Conservation (phyloP, 2,797 vertebrate genomes). For the Vultur gryphus region DNA sequence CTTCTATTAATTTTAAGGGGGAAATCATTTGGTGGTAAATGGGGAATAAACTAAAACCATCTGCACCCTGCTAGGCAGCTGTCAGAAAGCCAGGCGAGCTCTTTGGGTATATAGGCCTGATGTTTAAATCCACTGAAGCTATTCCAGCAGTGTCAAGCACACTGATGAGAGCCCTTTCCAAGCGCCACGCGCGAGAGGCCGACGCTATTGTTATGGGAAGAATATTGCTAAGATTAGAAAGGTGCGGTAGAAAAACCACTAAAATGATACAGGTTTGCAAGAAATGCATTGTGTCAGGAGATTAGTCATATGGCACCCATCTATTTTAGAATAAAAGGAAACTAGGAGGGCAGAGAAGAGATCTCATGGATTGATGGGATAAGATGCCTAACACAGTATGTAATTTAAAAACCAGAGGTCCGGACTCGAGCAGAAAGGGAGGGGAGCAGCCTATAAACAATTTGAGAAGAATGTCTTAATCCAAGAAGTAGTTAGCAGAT, state of each 20-base stretch:
- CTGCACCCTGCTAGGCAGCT: constrained; percentile 43
- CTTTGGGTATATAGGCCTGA: background rate
- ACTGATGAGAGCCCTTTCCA: background rate
- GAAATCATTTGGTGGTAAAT: constrained; percentile 57
- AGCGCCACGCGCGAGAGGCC: fast-evolving
- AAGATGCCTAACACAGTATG: background rate
- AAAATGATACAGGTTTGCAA: background rate
- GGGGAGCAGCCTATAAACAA: background rate
- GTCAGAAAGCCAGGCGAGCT: constrained; percentile 46
- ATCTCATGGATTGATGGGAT: background rate
- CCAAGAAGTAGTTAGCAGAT: background rate
- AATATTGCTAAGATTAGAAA: constrained; percentile 16
- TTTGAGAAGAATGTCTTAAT: constrained; percentile 17
- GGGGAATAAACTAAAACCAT: constrained; percentile 60
- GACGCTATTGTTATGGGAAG: background rate
- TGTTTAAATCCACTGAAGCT: constrained; percentile 39
- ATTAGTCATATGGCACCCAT: constrained; percentile 23
- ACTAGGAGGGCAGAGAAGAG: background rate
- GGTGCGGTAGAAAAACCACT: background rate
- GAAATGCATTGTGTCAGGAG: background rate
- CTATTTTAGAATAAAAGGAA: constrained; percentile 15
- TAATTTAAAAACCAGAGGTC: constrained; percentile 6
- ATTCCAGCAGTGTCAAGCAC: constrained; percentile 24
- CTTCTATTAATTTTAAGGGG: constrained; percentile 62
- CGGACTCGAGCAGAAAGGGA: background rate